These are phyloP conservation scores for Erythrocercus mccallii DNA, from an alignment of 2,113 vertebrate genomes.

Conservation along the genomic window DNA sequence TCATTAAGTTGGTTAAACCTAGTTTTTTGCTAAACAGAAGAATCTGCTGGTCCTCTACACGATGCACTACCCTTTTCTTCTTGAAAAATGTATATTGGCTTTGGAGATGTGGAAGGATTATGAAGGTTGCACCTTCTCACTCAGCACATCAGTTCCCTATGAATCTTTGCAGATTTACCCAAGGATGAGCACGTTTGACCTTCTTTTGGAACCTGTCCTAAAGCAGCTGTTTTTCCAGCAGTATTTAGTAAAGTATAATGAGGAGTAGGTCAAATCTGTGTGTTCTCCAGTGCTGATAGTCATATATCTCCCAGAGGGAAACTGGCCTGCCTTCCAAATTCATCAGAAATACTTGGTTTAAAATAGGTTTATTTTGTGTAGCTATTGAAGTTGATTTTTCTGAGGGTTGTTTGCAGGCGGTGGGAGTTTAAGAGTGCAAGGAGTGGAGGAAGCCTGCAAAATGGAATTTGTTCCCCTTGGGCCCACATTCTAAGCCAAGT, in stretches of 20 bases:
- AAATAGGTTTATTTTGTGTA: neutral
- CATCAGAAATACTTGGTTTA: neutral
- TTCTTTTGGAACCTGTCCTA: neutral
- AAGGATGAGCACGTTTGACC: neutral
- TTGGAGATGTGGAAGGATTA: neutral
- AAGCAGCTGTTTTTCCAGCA: neutral
- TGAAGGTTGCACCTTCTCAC: neutral
- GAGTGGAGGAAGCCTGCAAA: neutral
- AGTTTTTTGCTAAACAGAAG: neutral
- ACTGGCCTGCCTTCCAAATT: neutral
- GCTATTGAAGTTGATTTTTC: neutral
- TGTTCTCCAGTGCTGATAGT: neutral
- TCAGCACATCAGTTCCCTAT: accelerated
- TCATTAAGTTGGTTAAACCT: neutral
- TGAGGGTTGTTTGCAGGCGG: neutral
- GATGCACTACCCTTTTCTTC: neutral
- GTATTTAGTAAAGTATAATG: neutral
- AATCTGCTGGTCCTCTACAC: neutral
- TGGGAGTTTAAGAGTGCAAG: neutral
- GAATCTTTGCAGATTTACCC: neutral
- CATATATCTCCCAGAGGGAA: neutral
- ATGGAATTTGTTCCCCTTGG: neutral
- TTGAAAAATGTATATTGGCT: neutral
- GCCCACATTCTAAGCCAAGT: neutral
- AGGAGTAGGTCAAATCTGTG: neutral